A percentile compares a stretch with the other conserved stretches of the same genome.
These are phyloP conservation scores for Pipa parva DNA, from an alignment of 2,113 vertebrate species.

Conservation along the genomic window DNA sequence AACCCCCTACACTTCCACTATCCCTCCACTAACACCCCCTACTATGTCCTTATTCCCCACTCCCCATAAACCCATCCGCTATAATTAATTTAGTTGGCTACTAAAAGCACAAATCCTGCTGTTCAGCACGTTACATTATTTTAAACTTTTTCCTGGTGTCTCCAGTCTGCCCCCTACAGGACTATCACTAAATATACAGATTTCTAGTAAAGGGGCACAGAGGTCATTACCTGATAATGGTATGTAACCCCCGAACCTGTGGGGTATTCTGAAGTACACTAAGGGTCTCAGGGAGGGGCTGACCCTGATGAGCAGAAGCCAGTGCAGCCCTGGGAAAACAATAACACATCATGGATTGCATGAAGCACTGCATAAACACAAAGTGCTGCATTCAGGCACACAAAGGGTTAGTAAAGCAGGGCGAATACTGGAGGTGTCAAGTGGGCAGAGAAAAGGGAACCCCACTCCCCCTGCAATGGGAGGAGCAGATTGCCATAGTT, in stretches of 20 bases:
- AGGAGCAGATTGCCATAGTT: background rate
- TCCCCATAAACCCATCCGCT: background rate
- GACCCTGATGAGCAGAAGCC: constrained; percentile 83
- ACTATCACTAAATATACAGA: no score
- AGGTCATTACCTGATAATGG: constrained; percentile 79
- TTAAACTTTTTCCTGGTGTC: no score
- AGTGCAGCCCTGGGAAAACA: constrained; percentile 70
- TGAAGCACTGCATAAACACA: background rate
- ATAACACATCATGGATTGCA: rapidly evolving
- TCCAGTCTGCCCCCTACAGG: no score
- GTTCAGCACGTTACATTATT: background rate
- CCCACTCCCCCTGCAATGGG: background rate
- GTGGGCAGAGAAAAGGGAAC: background rate
- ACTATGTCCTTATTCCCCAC: no score
- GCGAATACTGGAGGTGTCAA: background rate
- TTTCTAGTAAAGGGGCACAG: no score
- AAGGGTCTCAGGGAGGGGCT: constrained; percentile 76
- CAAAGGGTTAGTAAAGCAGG: background rate
- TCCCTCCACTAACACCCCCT: no score
- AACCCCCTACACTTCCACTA: no score
- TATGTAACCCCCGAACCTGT: constrained; percentile 87
- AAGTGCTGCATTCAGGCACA: background rate
- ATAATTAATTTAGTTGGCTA: background rate
- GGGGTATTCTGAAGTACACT: constrained; percentile 80
- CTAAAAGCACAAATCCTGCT: background rate